A percentile compares a stretch with the other conserved stretches of the same genome.
phyloP scores from a whole-genome alignment of 2,888 invertebrate genomes.

The Chouioia cunea region DNA sequence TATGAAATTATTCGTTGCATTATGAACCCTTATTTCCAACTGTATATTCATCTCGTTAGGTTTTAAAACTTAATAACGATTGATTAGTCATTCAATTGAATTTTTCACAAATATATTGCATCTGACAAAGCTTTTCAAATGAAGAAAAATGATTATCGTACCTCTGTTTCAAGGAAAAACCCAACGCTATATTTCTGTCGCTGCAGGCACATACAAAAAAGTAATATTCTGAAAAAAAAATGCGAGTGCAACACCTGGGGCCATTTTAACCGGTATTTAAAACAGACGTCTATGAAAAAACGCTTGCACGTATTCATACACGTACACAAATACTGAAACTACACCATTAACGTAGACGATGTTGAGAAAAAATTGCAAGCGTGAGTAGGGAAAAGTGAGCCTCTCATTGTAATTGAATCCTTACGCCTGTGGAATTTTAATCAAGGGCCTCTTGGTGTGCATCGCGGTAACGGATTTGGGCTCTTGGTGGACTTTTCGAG shows the following conservation, averaged over 20 bases:
- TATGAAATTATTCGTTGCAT: no score
- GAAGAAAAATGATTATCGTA: no score
- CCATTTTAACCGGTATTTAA: conserved; percentile 24
- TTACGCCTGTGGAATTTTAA: conserved; percentile 56
- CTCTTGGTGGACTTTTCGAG: conserved; percentile 20
- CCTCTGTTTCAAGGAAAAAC: not conserved
- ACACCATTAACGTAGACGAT: not conserved
- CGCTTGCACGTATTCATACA: not conserved
- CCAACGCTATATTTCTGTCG: not conserved
- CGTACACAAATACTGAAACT: not conserved
- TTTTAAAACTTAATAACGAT: not conserved
- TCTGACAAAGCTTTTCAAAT: not conserved
- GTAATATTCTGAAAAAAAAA: conserved; percentile 10
- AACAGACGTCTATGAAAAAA: not conserved
- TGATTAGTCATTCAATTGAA: not conserved
- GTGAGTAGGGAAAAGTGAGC: conserved; percentile 38
- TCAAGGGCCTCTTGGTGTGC: conserved; percentile 19
- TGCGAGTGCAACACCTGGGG: not conserved
- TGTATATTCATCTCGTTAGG: no score
- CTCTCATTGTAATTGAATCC: conserved; percentile 57
- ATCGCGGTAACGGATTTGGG: not conserved
- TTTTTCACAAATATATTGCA: not conserved
- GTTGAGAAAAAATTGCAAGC: conserved; percentile 23
- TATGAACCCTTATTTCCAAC: no score
- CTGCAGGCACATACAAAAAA: not conserved